Evolutionary conservation across 1,140 invertebrate genomes (phyloP).

Genomic region (Metopolophium dirhodum): DNA sequence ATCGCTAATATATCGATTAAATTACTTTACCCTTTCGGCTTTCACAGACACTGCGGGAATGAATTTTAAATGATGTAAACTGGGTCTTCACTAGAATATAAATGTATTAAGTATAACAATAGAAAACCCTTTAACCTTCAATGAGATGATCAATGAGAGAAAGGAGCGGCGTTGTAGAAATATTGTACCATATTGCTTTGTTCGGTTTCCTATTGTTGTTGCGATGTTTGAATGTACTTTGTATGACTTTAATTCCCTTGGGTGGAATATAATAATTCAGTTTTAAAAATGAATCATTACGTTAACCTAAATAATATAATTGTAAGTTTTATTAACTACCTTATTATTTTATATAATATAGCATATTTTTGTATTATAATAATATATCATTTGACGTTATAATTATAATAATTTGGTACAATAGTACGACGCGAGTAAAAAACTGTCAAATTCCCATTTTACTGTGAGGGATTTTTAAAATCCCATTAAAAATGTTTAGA

Average conservation of each 20-base stretch:
- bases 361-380: no score
- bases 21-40: background rate
- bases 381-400: background rate
- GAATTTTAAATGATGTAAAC: background rate
- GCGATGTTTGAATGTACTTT: background rate
- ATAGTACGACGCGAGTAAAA: background rate
- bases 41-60: constrained; percentile 5
- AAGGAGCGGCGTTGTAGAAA: background rate
- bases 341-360: no score
- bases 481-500: background rate
- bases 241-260: background rate
- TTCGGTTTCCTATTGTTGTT: background rate
- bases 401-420: background rate
- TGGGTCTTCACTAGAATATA: constrained; percentile 1
- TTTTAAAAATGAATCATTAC: background rate
- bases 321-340: background rate
- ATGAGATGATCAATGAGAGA: constrained; percentile 21
- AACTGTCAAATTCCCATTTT: background rate
- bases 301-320: background rate
- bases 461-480: background rate
- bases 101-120: constrained; percentile 32
- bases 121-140: constrained; percentile 38
- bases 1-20: constrained; percentile 48
- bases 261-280: background rate
- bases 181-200: background rate